These are phyloP conservation scores for Perodicticus potto DNA, from an alignment of 2,797 vertebrate species.

Conservation along the genomic window DNA sequence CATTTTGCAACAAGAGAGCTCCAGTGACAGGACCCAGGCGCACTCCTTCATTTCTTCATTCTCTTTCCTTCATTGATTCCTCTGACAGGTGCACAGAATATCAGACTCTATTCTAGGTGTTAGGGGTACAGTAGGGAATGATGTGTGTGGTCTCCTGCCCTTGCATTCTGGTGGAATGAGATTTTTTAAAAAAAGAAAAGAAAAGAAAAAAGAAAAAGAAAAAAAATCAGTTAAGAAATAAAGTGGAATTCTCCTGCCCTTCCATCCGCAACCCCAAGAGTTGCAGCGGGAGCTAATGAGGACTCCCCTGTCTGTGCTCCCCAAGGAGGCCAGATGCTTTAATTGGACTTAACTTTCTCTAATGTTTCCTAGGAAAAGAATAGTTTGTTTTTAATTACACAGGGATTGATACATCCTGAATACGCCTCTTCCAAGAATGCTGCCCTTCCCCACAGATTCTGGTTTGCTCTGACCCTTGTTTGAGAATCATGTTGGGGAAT, in stretches of 20 bases:
- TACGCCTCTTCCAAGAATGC: neutral
- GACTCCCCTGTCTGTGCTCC: neutral
- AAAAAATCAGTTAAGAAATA: neutral
- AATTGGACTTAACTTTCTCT: neutral
- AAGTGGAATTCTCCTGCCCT: neutral
- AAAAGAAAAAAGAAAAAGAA: neutral
- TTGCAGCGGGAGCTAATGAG: neutral
- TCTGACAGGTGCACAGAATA: accelerated
- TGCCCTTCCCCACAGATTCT: neutral
- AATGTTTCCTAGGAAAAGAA: neutral
- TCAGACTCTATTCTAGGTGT: neutral
- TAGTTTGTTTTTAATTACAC: slow-evolving; percentile 20
- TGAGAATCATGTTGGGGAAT: neutral
- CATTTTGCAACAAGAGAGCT: too few relatives aligned
- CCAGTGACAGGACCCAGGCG: accelerated
- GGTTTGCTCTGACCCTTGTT: neutral
- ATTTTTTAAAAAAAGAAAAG: neutral
- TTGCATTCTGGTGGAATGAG: accelerated
- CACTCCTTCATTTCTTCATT: neutral
- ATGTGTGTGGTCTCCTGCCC: accelerated
- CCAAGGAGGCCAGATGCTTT: neutral
- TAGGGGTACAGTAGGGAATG: accelerated
- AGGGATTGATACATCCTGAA: neutral
- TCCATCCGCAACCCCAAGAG: neutral
- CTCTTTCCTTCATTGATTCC: neutral